Base-by-base conservation (phyloP, 2,888 invertebrate genomes). In the Calameuta idolon region DNA sequence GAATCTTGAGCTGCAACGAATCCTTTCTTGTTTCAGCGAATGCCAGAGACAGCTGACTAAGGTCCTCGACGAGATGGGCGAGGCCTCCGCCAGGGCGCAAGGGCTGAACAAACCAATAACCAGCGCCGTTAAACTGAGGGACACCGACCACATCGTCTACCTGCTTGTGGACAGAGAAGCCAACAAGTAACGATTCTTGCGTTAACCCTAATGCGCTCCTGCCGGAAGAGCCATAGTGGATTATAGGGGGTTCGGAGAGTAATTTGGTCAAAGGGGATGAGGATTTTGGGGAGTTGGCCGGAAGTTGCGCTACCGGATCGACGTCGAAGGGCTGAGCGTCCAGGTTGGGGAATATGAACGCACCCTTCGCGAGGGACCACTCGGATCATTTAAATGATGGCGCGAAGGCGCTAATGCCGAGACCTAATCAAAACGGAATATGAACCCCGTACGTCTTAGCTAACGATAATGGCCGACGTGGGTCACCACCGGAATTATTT, bases 51-150 rank as follows among this genome's bases (percentile, higher is more conserved):
- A 94, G 87, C 92, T 95, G 83, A 92, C 94, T 1, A 94, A 94
- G 86, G 92, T 96, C 74, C 92, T 97, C 40, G 95, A 96, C 89
- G 92, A 92, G 12, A 93, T 97, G 88, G 97, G 97, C 0, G 93
- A 94, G 89, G 94, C 95, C 78, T 97, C 97, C 3, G 95, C 96
- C 0, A 90, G 91, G 31, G 96, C 96, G 4, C 97, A 97, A 91
- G 95, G 95, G 2, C 92, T 97, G 1, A 94, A 92, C 83, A 95
- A 95, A 87, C 94, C 95, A 1, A 95, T 97, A 83, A 97, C 96
- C 34, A 95, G 95, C 0, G 94, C 95, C 0, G 94, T 95, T 33
- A 94, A 95, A 85, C 91, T 96, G 69, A 86, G 95, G 90, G 93
- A 94, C 90, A 92, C 94, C 82, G 93, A 94, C 82, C 93, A 94